Percentiles rank a stretch among this genome's conserved stretches.
Evolutionary conservation across 1,140 invertebrate genomes (phyloP).

Genomic region (Drosophila sechellia): DNA sequence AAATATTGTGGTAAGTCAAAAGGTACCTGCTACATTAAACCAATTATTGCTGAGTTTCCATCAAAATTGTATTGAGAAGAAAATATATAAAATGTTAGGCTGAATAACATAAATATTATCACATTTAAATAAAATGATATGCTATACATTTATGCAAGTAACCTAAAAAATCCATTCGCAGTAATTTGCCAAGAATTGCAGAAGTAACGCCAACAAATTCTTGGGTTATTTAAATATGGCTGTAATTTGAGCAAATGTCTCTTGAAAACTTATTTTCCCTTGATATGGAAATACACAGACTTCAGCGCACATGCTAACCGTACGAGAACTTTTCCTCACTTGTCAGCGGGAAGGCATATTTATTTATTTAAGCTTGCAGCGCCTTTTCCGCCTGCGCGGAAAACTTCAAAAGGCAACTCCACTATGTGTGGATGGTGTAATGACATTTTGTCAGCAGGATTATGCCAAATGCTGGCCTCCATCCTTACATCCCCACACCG

Average conservation of each 20-base stretch:
- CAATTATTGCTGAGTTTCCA: background rate
- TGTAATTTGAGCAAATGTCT: conserved; percentile 31
- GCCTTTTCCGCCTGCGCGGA: background rate
- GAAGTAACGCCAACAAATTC: background rate
- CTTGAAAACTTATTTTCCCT: conserved; percentile 18
- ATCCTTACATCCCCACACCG: conserved; percentile 1
- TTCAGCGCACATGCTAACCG: background rate
- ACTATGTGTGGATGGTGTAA: conserved; percentile 69
- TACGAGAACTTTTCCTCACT: conserved; percentile 9
- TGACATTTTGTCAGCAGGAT: conserved; percentile 77
- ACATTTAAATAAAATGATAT: too few species aligned
- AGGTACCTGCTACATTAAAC: background rate
- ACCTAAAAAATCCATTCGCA: too few species aligned
- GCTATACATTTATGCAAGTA: too few species aligned
- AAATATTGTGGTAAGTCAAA: conserved; percentile 23
- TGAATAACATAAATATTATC: too few species aligned
- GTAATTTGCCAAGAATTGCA: background rate
- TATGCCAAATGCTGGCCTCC: conserved; percentile 60
- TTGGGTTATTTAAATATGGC: conserved; percentile 3
- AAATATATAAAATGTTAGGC: too few species aligned
- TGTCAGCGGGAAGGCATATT: conserved; percentile 20
- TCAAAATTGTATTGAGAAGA: background rate
- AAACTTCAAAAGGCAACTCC: conserved; percentile 68
- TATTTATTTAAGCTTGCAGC: conserved; percentile 33
- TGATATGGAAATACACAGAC: conserved; percentile 19